Evolutionary conservation across 1,140 invertebrate species (phyloP), one percentile per base, ranked within the genome.

Genomic region (Samia ricini): DNA sequence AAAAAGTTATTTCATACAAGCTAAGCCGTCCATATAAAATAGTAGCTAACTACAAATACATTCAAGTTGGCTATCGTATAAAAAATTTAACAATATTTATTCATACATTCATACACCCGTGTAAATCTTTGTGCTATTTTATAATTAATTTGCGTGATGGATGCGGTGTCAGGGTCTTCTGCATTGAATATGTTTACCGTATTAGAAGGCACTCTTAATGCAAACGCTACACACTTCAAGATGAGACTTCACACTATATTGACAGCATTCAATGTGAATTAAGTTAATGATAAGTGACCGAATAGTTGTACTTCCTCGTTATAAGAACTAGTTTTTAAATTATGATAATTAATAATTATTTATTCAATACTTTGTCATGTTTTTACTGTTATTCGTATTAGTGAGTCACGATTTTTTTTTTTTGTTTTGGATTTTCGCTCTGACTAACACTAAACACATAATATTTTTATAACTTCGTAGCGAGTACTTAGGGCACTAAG

Each of bases 151-250:
- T 20, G 26, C 56, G 20, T 57, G 56, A 60, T 64, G 57, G 56
- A 60, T 64, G 57, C 24, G 60, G 60, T 64, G 63, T 56, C 63
- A 64, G 60, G 63, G 63, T 49, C 52, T 42, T 57, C 10, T 18
- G 21, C 2, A 21, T 20, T 0, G 22, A 57, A 42, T 57, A 23
- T 12, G 21, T 12, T 29, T 20, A 20, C 29, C 33, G 56, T 36
- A 7, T 42, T 23, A 24, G 7, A 18, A 20, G 24, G n/a, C 54
- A 15, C 1, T 24, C 26, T 21, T 18, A 56, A 26, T 26, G 15
- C 54, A 29, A 7, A 56, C 24, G 4, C 33, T 36, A 36, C 20
- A 36, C 20, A 20, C 20, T 21, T 20, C 29, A 33, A 19, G n/a
- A 57, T n/a, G n/a, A 22, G 15, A 4, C 2, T 26, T 26, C 23